Base-by-base conservation (phyloP, 2,888 invertebrate genomes). In the Tiphia femorata region DNA sequence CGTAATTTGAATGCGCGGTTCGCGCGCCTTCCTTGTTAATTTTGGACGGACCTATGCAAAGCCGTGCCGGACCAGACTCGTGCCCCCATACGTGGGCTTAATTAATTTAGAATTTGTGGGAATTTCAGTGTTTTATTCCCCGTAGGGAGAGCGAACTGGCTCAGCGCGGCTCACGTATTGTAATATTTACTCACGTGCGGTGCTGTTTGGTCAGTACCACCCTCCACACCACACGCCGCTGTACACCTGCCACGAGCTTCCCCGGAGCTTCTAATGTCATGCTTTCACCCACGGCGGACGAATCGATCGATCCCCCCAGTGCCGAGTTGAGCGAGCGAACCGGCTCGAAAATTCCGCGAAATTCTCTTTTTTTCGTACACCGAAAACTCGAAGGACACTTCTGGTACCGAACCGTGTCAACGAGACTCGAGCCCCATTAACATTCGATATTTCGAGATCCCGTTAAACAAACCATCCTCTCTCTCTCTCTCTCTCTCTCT, bases 91-190 rank as follows among this genome's bases (percentile, higher is more conserved):
- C 33, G 16, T 50, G 16, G 42, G 29, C 53, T 29, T 64, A 65
- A 65, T 61, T 64, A 65, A 64, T 62, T 58, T 55, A 58, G 52
- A 58, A 64, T 52, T 52, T 49, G 47, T 44, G 50, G 37, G 25
- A 50, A 41, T 40, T 47, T 41, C 47, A 35, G 8, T 29, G 50
- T 65, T 64, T 61, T 61, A 48, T 64, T 58, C 52, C 40, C 48
- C 37, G 47, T 27, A 27, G 44, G 5, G 49, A 49, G 56, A n/a
- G 53, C 55, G 40, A 63, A 49, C 38, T 29, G 29, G 40, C 25
- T 25, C n/a, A 2, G n/a, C 3, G 44, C 17, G 41, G 20, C 57
- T 49, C 35, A 41, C 48, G 47, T 60, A 60, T 55, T 49, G 54
- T 54, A 55, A 58, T 64, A 58, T 67, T 67, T 64, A 52, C 48